Conservation (phyloP, 2,888 invertebrate genomes). For the Spicauda simplicius region DNA sequence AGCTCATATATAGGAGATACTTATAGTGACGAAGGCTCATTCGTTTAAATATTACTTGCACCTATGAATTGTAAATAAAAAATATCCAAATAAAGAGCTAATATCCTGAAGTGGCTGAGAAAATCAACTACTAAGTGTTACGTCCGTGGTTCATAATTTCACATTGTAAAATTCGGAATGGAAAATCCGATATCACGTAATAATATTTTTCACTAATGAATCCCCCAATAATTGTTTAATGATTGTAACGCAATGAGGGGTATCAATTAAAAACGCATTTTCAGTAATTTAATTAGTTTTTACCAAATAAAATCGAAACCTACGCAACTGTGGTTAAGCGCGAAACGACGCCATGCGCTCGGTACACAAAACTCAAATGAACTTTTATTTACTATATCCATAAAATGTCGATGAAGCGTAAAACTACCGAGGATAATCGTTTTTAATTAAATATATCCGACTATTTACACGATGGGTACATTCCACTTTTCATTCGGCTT, state of each 20-base stretch:
- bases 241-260: slow-evolving; percentile 40
- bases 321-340: slow-evolving; percentile 44
- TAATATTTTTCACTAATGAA: slow-evolving; percentile 5
- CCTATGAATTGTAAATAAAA: too few relatives aligned
- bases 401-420: slow-evolving; percentile 77
- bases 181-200: neutral
- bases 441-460: slow-evolving; percentile 71
- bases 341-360: slow-evolving; percentile 50
- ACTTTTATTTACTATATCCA: slow-evolving; percentile 70
- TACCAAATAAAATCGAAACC: slow-evolving; percentile 38
- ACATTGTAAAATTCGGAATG: neutral
- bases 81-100: too few relatives aligned
- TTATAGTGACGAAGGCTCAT: too few relatives aligned
- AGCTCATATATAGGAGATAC: too few relatives aligned
- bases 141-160: neutral
- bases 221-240: slow-evolving; percentile 22
- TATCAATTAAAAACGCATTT: slow-evolving; percentile 39
- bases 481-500: slow-evolving; percentile 38
- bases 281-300: slow-evolving; percentile 42
- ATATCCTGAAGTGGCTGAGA: too few relatives aligned
- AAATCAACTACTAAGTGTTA: neutral
- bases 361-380: slow-evolving; percentile 59
- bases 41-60: too few relatives aligned
- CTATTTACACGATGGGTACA: slow-evolving; percentile 42
- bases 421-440: slow-evolving; percentile 73